Percentiles rank a stretch among this genome's conserved stretches.
These are phyloP conservation scores for Parnassius apollo DNA, from an alignment of 2,888 invertebrate genomes.

Conservation along the genomic window DNA sequence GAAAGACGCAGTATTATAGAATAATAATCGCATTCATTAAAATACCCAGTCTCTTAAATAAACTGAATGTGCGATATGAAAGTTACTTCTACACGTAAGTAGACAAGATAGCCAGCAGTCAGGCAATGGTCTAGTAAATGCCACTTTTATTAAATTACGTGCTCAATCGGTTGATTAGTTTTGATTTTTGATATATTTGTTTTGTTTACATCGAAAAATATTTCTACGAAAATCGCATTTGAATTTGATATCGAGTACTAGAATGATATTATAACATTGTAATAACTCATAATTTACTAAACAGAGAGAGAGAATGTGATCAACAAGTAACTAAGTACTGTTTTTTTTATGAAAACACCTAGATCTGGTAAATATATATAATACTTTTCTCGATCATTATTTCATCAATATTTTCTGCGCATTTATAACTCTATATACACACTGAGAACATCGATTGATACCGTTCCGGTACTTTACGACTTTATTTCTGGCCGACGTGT, in stretches of 20 bases:
- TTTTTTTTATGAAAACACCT: constrained; percentile 42
- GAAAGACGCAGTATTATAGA: constrained; percentile 6
- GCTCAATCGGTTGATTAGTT: constrained; percentile 39
- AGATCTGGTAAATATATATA: constrained; percentile 43
- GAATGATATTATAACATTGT: not conserved
- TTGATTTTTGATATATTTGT: constrained; percentile 15
- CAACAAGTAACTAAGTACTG: constrained; percentile 22
- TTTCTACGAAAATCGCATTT: not conserved
- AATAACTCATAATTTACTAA: no score
- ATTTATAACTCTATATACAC: constrained; percentile 66
- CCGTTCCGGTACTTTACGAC: constrained; percentile 77
- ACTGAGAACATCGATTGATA: constrained; percentile 74
- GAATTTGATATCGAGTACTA: no score
- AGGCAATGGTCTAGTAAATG: constrained; percentile 59
- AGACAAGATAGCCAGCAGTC: constrained; percentile 45
- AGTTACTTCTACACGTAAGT: constrained; percentile 28
- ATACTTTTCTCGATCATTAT: constrained; percentile 59
- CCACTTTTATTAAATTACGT: constrained; percentile 45
- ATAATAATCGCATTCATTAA: constrained; percentile 21
- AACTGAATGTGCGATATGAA: constrained; percentile 31
- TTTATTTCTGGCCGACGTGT: constrained; percentile 77
- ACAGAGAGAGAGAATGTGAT: not conserved
- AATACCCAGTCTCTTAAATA: constrained; percentile 24
- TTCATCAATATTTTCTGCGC: constrained; percentile 63
- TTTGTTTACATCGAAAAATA: constrained; percentile 9